Evolutionary conservation across 2,113 vertebrate genomes (phyloP), one percentile per base, ranked within the genome.

Genomic region (Phalacrocorax brasilianus): DNA sequence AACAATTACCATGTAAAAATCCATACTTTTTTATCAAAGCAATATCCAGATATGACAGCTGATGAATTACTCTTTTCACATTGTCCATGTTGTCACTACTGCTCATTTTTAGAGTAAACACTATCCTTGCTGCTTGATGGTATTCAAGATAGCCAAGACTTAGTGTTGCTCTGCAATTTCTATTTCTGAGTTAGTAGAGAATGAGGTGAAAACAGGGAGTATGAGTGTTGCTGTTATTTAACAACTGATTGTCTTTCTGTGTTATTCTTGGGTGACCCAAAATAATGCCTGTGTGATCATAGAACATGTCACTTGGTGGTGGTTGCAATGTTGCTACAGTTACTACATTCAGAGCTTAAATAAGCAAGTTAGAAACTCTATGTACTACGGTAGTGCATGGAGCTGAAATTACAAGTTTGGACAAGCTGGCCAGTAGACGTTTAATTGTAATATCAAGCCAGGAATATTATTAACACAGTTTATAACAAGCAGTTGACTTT

Each of bases 351-450:
- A 77, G 33, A 53, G 23, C 30, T 73, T 68, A 75, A 74, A 88
- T 40, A 66, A 74, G 28, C 16, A 82, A 59, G 14, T 56, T 80
- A 45, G 33, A 88, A 92, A 56, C 16, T 32, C 3, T 19, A 55
- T 9, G 8, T 38, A 21, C 9, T 55, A 9, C 0, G 0, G 5
- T 17, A 56, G 5, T 17, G 18, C n/a, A 56, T 71, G 30, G 7
- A 95, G 21, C 11, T 89, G 45, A 86, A 89, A 77, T 70, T 40
- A 71, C 4, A 8, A 45, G 14, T 42, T 78, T 58, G 23, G 28
- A 52, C 19, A 83, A 65, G 45, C 4, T 8, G 16, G 15, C 40
- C 12, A 49, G 27, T 6, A 44, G 22, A 61, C 33, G 20, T 79
- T 68, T 75, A 53, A 72, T n/a, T 83, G 49, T 35, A 92, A 23